Base-by-base conservation (phyloP, 2,888 invertebrate genomes). In the Melikaiella ostensackeni region DNA sequence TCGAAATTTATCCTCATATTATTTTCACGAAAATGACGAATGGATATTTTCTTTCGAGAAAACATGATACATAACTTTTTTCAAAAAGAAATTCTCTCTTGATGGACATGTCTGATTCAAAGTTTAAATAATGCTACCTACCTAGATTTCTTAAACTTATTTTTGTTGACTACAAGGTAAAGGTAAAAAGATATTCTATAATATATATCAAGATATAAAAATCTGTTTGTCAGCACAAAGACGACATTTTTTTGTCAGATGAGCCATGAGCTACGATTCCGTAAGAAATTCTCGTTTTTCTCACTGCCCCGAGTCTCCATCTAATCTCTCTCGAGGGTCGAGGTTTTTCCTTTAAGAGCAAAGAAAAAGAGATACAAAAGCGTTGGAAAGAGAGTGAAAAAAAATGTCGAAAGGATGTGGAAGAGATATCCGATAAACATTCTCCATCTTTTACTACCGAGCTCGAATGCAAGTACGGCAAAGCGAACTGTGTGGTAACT, bases 321-420 rank as follows among this genome's bases (percentile, higher is more conserved):
- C 76, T 78, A 77, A 78, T 78, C 77, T 77, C 78, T 78, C 75
- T 75, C 74, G 74, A 77, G 73, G 70, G 38, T 76, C 61, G 64
- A 61, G 61, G 64, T 73, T 75, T 74, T 70, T 64, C 57, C 59
- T 74, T 50, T 30, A 30, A 50, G 30, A 70, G 50, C 70, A n/a
- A 50, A 50, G 50, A 70, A 50, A 66, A 46, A 27, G 19, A 70
- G 46, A 50, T 70, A 70, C 70, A 70, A 70, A 46, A 27, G n/a
- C 50, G 27, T 13, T 30, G 50, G 50, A 50, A 70, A 24, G 30
- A 50, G 30, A 50, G 50, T 27, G 30, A 70, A 30, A 70, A 66
- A 46, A 70, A 70, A 70, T 70, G 13, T 70, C 46, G n/a, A 50
- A 42, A 66, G 50, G 46, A 27, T 30, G 30, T 66, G 42, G 27